phyloP scores from a whole-genome alignment of 2,113 vertebrate genomes.

The Chunga burmeisteri region DNA sequence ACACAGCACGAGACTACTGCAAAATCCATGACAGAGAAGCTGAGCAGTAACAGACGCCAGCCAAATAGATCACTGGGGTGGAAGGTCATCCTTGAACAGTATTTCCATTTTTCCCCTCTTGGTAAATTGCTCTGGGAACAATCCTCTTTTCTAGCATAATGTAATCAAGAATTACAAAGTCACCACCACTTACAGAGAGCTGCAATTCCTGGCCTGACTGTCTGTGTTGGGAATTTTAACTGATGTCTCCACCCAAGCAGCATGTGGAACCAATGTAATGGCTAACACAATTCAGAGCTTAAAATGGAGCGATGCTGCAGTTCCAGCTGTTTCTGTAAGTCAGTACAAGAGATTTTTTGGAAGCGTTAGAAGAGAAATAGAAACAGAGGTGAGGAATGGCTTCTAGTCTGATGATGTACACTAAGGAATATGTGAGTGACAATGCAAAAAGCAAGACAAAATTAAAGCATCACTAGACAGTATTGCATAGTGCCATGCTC shows the following conservation, averaged over 20 bases:
- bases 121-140: conserved; percentile 37
- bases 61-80: conserved; percentile 29
- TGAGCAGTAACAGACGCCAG: conserved; percentile 30
- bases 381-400: conserved; percentile 8
- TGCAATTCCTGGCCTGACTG: conserved; percentile 43
- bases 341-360: neutral
- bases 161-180: conserved; percentile 40
- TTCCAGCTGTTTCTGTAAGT: conserved; percentile 24
- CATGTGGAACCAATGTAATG: conserved; percentile 31
- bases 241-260: conserved; percentile 50
- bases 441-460: neutral
- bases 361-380: neutral
- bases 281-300: conserved; percentile 53
- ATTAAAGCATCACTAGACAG: neutral
- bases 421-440: neutral
- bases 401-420: neutral
- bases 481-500: neutral
- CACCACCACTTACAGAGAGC: conserved; percentile 19
- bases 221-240: conserved; percentile 22
- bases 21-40: conserved; percentile 18
- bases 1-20: conserved; percentile 9
- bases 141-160: neutral
- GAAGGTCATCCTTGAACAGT: conserved; percentile 39
- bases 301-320: conserved; percentile 58
- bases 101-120: neutral